Evolutionary conservation across 1,140 invertebrate species (phyloP).

Genomic region (Fopius arisanus): DNA sequence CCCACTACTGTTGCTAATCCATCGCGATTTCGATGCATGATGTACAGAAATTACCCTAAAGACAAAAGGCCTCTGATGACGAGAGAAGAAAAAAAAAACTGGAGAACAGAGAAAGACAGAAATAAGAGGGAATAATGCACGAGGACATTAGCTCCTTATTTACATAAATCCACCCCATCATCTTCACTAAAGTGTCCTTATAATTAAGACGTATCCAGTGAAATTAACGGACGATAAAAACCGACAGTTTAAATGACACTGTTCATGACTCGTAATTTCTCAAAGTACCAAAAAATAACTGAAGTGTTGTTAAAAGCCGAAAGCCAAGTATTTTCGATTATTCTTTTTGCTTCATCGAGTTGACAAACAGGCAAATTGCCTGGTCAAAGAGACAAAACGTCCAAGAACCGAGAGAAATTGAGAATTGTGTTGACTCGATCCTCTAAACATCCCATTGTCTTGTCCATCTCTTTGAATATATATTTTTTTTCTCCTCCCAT

Average conservation of each 20-base stretch:
- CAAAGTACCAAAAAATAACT: not conserved
- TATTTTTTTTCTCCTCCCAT: constrained; percentile 27
- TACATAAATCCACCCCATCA: constrained; percentile 54
- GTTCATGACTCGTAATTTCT: constrained; percentile 12
- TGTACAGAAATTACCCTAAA: constrained; percentile 13
- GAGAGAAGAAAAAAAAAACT: not conserved
- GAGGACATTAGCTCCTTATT: constrained; percentile 63
- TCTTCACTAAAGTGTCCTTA: constrained; percentile 43
- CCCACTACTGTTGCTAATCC: not conserved
- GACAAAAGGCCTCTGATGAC: not conserved
- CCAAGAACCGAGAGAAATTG: constrained; percentile 39
- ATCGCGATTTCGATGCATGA: not conserved
- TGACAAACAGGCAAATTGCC: constrained; percentile 29
- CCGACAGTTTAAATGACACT: constrained; percentile 2
- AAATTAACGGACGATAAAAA: constrained; percentile 50
- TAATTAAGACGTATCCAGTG: constrained; percentile 62
- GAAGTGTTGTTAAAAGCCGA: not conserved
- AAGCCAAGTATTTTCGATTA: not conserved
- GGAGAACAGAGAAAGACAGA: not conserved
- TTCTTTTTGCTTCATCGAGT: not conserved
- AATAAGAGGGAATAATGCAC: constrained; percentile 56
- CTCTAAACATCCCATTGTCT: constrained; percentile 58
- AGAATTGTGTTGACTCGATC: constrained; percentile 52
- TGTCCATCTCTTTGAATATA: constrained; percentile 52
- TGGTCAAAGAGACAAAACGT: constrained; percentile 34